Conservation (phyloP, 2,888 invertebrate species). For the Carterocephalus palaemon region DNA sequence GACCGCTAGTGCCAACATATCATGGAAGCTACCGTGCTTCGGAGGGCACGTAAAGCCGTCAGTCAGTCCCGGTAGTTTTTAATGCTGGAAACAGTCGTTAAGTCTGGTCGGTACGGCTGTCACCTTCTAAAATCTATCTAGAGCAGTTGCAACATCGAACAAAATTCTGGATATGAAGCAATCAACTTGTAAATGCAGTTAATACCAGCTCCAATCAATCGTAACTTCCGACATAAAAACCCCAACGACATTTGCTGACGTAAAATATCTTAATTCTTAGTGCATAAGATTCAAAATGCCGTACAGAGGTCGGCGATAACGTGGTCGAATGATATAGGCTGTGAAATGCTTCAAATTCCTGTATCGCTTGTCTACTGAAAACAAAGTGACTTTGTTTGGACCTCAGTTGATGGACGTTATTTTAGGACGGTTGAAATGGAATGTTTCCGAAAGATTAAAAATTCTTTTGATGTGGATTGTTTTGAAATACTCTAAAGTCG, state of each 20-base stretch:
- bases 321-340: conserved; percentile 30
- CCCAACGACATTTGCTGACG: neutral
- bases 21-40: no score
- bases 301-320: no score
- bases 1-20: no score
- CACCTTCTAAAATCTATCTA: neutral
- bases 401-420: conserved; percentile 39
- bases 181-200: conserved; percentile 51
- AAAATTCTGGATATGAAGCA: conserved; percentile 37
- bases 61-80: no score
- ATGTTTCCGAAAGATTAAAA: conserved; percentile 19
- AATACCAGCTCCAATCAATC: conserved; percentile 58
- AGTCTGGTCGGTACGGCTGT: no score
- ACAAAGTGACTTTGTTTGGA: conserved; percentile 39
- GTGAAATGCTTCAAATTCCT: conserved; percentile 35
- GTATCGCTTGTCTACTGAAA: conserved; percentile 33
- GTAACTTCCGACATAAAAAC: conserved; percentile 32
- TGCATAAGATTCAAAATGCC: conserved; percentile 1
- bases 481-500: conserved; percentile 2
- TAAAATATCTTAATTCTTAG: neutral
- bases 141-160: neutral
- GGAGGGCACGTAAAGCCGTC: no score
- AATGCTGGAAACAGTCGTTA: no score
- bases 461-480: conserved; percentile 17
- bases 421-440: conserved; percentile 32